Conservation (phyloP, 2,113 vertebrate genomes). For the Neopipo cinnamomea region DNA sequence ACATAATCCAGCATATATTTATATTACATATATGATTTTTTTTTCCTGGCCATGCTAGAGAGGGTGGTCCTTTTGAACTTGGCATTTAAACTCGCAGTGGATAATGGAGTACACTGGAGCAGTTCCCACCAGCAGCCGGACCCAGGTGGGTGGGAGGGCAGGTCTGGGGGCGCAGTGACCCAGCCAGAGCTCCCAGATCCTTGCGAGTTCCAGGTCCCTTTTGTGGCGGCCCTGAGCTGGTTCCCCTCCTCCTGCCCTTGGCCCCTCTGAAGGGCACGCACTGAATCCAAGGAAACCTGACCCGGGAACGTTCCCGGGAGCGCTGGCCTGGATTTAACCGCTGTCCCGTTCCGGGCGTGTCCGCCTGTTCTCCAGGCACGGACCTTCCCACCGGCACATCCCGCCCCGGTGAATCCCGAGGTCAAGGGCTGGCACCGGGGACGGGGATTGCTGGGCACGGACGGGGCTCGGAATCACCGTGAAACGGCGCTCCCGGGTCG, state of each 20-base stretch:
- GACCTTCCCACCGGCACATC: no score
- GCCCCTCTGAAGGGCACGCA: fast-evolving
- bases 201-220: not conserved
- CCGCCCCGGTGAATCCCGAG: not conserved
- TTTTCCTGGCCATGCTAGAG: not conserved
- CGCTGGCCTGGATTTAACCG: fast-evolving
- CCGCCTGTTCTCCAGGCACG: not conserved
- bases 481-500: fast-evolving
- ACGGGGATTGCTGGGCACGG: fast-evolving
- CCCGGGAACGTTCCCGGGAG: not conserved
- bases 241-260: not conserved
- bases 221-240: not conserved
- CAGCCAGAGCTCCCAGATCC: not conserved
- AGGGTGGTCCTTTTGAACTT: not conserved
- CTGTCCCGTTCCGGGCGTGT: fast-evolving
- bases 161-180: no score
- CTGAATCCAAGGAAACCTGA: fast-evolving
- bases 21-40: not conserved
- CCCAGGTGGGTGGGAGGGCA: fast-evolving
- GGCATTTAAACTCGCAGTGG: not conserved
- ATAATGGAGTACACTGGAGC: not conserved
- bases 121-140: not conserved
- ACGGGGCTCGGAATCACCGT: fast-evolving
- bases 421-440: not conserved
- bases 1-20: not conserved